Conservation (phyloP, 2,888 invertebrate species). For the Cotesia congregata region DNA sequence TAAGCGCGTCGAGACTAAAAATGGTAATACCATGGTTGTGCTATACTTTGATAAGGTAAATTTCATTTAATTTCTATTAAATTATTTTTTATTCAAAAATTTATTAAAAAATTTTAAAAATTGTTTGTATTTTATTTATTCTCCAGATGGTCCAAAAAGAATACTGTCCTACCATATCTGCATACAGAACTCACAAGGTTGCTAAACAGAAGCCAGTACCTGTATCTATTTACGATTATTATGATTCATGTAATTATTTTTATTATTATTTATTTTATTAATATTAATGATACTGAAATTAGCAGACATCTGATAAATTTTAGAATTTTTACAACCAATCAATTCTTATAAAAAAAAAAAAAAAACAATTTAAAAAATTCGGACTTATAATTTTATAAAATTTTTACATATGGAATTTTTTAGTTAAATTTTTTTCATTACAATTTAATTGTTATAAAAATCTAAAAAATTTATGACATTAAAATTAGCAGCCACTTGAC, state of each 20-base stretch:
- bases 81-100: background rate
- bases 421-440: no score
- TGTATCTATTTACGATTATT: conserved; percentile 90
- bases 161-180: conserved; percentile 87
- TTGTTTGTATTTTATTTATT: background rate
- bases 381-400: no score
- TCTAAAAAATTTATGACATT: no score
- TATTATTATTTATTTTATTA: conserved; percentile 24
- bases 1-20: conserved; percentile 79
- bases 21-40: conserved; percentile 77
- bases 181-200: conserved; percentile 86
- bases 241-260: conserved; percentile 84
- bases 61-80: conserved; percentile 9
- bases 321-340: conserved; percentile 36
- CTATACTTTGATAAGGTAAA: conserved; percentile 81
- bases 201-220: conserved; percentile 89
- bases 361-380: no score
- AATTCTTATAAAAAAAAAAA: background rate
- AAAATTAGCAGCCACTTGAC: no score
- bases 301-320: no score
- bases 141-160: conserved; percentile 73
- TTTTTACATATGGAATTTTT: no score
- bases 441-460: no score
- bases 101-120: background rate
- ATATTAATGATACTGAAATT: no score